Percentiles rank a stretch among this genome's conserved stretches.
Evolutionary conservation across 1,140 invertebrate species (phyloP).

Genomic region (Ditylenchus dipsaci): DNA sequence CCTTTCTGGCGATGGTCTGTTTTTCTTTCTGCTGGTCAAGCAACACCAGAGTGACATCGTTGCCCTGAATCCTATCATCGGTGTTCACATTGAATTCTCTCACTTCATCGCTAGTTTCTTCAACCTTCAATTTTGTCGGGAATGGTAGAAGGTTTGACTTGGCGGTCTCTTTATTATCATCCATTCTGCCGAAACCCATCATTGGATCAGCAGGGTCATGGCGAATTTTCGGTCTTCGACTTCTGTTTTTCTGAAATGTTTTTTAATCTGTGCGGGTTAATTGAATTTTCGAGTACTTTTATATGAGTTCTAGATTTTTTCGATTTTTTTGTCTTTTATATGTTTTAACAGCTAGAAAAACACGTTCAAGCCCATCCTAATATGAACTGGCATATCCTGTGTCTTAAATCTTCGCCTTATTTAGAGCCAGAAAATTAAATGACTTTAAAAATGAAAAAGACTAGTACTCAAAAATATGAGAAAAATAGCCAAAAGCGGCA

Average conservation of each 20-base stretch:
- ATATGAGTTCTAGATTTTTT: too few relatives aligned
- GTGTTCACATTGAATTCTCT: slow-evolving; percentile 22
- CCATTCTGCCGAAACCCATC: slow-evolving; percentile 26
- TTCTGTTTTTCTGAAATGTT: background rate
- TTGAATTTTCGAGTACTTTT: slow-evolving; percentile 7
- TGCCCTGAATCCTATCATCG: background rate
- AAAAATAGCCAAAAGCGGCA: too few relatives aligned
- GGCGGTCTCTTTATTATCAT: background rate
- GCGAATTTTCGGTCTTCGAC: background rate
- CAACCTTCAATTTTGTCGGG: background rate
- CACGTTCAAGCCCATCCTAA: too few relatives aligned
- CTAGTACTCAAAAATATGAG: too few relatives aligned
- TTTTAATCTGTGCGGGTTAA: background rate
- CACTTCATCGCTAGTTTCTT: background rate
- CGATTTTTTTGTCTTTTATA: too few relatives aligned
- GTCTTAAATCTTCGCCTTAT: too few relatives aligned
- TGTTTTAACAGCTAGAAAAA: too few relatives aligned
- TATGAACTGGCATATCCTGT: too few relatives aligned
- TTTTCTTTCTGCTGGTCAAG: slow-evolving; percentile 11
- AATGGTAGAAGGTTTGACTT: background rate
- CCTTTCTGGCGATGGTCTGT: slow-evolving; percentile 11
- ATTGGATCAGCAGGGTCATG: slow-evolving; percentile 22
- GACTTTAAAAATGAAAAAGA: too few relatives aligned
- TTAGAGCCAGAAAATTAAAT: too few relatives aligned
- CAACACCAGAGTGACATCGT: slow-evolving; percentile 9